Evolutionary conservation across 2,797 vertebrate genomes (phyloP), one percentile per base, ranked within the genome.

Genomic region (Serranus cabrilla): DNA sequence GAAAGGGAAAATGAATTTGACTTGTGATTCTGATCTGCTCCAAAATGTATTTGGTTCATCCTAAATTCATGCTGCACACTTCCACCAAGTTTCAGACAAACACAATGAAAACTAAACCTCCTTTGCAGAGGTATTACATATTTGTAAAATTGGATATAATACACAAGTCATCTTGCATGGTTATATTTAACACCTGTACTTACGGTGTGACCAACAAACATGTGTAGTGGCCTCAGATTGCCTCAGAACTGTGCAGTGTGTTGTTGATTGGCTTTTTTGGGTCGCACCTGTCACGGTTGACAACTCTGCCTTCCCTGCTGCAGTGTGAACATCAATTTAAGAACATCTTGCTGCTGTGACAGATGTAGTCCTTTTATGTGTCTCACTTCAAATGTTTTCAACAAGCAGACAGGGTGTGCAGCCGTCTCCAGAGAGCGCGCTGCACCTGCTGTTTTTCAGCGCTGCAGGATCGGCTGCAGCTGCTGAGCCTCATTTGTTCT

Each of bases 301-400:
- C 40, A 51, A 23, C 23, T 25, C 20, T 16, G 37, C 42, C 11
- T 21, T 55, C 10, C 67, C 42, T 18, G 18, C 46, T 68, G 42
- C 49, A 21, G 58, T 55, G 63, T 43, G 31, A 50, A 57, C n/a
- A 25, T 43, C 20, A 43, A 1, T 60, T 74, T 37, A 20, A 47
- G 6, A 25, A 18, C 0, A 2, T 54, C 21, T 52, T 73, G 27
- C 23, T 16, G n/a, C 54, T 65, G 23, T 27, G 73, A 50, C 67
- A 68, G 69, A 69, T 80, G 45, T 55, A 39, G 11, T 70, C 61
- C 12, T 71, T 14, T 75, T 66, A 27, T 39, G 45, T 39, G 10
- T 69, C 39, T 69, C 45, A 58, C 27, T 76, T 71, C 45, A 77
- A 11, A 67, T 73, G 45, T 72, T 54, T 82, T 47, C 17, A 56